Conservation (phyloP, 2,797 vertebrate genomes). For the Poeciliopsis paucimaculata region DNA sequence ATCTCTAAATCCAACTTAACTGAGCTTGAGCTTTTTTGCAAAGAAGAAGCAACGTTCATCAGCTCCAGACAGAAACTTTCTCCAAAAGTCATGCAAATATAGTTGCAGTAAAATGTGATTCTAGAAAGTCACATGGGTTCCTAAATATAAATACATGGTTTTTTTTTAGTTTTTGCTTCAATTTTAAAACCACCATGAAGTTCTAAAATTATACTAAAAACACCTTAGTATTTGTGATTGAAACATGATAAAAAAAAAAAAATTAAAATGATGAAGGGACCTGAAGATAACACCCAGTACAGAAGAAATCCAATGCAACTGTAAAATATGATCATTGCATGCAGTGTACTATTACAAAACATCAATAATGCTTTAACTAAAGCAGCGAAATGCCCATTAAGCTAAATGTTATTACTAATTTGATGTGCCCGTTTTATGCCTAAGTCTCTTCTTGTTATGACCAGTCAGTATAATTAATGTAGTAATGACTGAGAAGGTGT, state of each 20-base stretch:
- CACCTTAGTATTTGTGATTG: not conserved
- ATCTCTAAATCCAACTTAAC: not conserved
- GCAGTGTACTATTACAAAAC: not conserved
- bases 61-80: not conserved
- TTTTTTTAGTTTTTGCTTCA: not conserved
- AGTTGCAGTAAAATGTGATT: not conserved
- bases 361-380: constrained; percentile 11
- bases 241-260: not conserved
- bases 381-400: constrained; percentile 36
- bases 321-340: constrained; percentile 1
- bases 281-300: not conserved
- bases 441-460: constrained; percentile 34
- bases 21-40: not conserved
- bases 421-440: constrained; percentile 40
- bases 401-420: constrained; percentile 35
- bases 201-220: not conserved
- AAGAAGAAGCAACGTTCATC: not conserved
- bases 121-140: not conserved
- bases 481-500: constrained; percentile 31
- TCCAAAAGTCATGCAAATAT: not conserved
- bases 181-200: not conserved
- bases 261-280: not conserved
- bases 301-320: not conserved
- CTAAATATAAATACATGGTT: not conserved
- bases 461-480: constrained; percentile 39